A percentile compares a stretch with the other conserved stretches of the same genome.
Evolutionary conservation across 2,797 vertebrate genomes (phyloP).

Genomic region (Apogon talboti): DNA sequence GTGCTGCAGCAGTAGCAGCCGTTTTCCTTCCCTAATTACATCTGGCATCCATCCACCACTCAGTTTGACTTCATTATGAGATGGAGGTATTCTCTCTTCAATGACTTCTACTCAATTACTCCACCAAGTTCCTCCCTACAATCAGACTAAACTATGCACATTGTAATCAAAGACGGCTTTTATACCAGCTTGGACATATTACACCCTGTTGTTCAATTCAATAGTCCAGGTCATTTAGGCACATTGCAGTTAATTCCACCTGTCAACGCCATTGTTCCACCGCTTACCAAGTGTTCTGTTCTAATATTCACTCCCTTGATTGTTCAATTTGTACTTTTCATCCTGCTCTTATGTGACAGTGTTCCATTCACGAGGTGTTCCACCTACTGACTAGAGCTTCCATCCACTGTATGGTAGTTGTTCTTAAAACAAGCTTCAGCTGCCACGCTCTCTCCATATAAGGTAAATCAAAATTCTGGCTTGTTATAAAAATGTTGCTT

Average conservation of each 20-base stretch:
- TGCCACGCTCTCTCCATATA: conserved; percentile 16
- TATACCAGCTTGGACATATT: conserved; percentile 60
- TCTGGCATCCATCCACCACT: conserved; percentile 79
- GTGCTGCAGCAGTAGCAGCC: conserved; percentile 69
- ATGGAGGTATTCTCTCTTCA: conserved; percentile 78
- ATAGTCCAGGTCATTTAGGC: conserved; percentile 52
- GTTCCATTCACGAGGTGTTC: conserved; percentile 14
- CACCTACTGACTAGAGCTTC: conserved; percentile 6
- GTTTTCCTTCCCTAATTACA: conserved; percentile 79
- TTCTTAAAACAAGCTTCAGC: conserved; percentile 10
- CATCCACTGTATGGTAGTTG: conserved; percentile 11
- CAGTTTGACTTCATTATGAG: conserved; percentile 81
- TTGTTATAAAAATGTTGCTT: conserved; percentile 21
- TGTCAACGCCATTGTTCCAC: conserved; percentile 55
- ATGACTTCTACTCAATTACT: conserved; percentile 79
- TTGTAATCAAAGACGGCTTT: conserved; percentile 71
- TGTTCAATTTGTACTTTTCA: conserved; percentile 54
- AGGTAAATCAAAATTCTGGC: conserved; percentile 27
- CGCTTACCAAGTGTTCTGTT: conserved; percentile 45
- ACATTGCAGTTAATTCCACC: conserved; percentile 54
- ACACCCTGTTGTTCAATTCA: conserved; percentile 64
- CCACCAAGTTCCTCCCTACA: conserved; percentile 68
- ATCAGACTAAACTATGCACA: conserved; percentile 72
- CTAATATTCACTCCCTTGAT: conserved; percentile 40
- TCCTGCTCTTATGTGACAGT: conserved; percentile 27